These are phyloP conservation scores for Melozone crissalis DNA, from an alignment of 2,113 vertebrate species.

Conservation along the genomic window DNA sequence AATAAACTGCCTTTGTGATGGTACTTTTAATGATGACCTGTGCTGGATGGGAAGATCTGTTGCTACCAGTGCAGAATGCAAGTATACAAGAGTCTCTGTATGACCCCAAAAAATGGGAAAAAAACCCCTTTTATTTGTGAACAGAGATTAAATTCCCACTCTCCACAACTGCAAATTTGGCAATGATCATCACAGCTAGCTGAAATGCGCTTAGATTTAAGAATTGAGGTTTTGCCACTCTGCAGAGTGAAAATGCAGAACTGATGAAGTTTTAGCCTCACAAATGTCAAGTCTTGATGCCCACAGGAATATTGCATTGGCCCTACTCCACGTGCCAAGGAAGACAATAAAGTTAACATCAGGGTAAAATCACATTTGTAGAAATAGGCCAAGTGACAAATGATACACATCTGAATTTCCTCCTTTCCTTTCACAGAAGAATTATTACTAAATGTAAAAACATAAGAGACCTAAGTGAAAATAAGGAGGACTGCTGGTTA, in stretches of 20 bases:
- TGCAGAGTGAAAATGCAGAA: background rate
- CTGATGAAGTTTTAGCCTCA: background rate
- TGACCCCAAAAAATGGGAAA: background rate
- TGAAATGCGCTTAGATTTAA: background rate
- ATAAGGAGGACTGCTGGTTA: background rate
- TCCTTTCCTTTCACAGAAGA: background rate
- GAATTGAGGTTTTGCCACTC: background rate
- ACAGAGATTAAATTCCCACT: background rate
- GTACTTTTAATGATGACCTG: background rate
- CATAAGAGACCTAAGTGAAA: background rate
- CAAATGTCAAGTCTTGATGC: background rate
- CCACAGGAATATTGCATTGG: background rate
- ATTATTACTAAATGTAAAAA: background rate
- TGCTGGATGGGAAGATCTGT: background rate
- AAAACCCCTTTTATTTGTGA: background rate
- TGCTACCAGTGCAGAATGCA: background rate
- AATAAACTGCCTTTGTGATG: background rate
- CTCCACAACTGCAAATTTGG: background rate
- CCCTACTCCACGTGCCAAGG: background rate
- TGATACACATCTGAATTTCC: background rate
- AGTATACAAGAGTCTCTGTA: background rate
- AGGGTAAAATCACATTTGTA: background rate
- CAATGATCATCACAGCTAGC: background rate
- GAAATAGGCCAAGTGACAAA: background rate
- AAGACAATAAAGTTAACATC: background rate